These are phyloP conservation scores for Macropus fuliginosus DNA, from an alignment of 2,797 vertebrate genomes.

Conservation along the genomic window DNA sequence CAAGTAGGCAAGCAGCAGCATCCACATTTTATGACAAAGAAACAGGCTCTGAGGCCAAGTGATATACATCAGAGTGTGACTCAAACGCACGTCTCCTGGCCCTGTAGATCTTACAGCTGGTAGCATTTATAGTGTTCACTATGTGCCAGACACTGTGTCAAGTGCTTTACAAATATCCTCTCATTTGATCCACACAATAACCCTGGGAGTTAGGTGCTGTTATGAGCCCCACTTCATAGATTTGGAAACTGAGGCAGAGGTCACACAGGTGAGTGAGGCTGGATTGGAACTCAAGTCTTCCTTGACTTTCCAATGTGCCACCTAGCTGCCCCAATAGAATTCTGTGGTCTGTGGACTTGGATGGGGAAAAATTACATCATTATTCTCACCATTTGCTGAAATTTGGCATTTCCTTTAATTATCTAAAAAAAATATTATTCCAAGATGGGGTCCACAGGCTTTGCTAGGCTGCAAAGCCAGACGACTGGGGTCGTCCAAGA, in stretches of 20 bases:
- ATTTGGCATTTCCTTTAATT: not conserved
- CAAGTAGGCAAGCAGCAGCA: not conserved
- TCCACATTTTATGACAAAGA: not conserved
- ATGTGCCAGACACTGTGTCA: not conserved
- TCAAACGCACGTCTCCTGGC: not conserved
- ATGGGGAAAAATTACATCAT: not conserved
- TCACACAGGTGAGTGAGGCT: not conserved
- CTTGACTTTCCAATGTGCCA: not conserved
- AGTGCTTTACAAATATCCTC: not conserved
- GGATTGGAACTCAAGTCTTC: not conserved
- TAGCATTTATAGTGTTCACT: not conserved
- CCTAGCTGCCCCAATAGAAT: not conserved
- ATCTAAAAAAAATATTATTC: not conserved
- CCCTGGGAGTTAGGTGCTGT: not conserved
- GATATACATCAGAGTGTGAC: not conserved
- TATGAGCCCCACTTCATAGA: not conserved
- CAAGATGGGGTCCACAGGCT: not conserved
- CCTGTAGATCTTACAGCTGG: not conserved
- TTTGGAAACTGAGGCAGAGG: not conserved
- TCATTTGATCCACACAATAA: not conserved
- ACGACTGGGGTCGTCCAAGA: not conserved
- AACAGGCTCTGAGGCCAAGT: not conserved
- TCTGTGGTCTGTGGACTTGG: not conserved
- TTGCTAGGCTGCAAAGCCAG: not conserved
- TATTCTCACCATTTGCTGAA: not conserved